Percentiles rank a stretch among this genome's conserved stretches.
These are phyloP conservation scores for Leptinotarsa tumamoca DNA, from an alignment of 2,888 invertebrate genomes.

Conservation along the genomic window DNA sequence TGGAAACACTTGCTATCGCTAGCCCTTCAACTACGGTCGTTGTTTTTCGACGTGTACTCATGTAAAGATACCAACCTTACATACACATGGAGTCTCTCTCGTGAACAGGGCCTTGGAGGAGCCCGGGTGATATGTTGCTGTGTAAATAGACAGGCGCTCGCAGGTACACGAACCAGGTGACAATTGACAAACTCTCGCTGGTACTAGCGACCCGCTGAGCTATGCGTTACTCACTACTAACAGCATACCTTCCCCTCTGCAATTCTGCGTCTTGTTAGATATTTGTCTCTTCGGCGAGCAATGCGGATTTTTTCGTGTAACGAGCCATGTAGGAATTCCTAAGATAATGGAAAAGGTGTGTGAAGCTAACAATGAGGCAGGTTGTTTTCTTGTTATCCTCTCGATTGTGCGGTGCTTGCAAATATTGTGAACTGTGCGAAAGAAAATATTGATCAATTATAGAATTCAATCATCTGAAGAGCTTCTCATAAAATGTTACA, in stretches of 20 bases:
- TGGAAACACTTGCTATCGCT: slow-evolving; percentile 21
- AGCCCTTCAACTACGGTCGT: slow-evolving; percentile 35
- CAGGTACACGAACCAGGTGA: slow-evolving; percentile 63
- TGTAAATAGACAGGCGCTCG: slow-evolving; percentile 60
- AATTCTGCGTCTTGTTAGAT: slow-evolving; percentile 61
- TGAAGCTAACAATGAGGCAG: slow-evolving; percentile 48
- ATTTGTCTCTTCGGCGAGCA: slow-evolving; percentile 61
- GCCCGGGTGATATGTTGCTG: slow-evolving; percentile 61
- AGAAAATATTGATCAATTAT: too few species aligned
- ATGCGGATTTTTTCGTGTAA: slow-evolving; percentile 58
- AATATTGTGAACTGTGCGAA: background rate
- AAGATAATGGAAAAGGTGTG: slow-evolving; percentile 65
- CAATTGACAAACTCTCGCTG: slow-evolving; percentile 66
- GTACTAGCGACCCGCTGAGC: slow-evolving; percentile 65
- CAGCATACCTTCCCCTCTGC: slow-evolving; percentile 62
- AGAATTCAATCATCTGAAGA: too few species aligned
- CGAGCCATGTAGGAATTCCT: slow-evolving; percentile 58
- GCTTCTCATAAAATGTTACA: too few species aligned
- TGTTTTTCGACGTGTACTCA: slow-evolving; percentile 41
- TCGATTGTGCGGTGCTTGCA: background rate
- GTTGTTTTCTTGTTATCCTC: slow-evolving; percentile 19
- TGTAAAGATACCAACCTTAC: slow-evolving; percentile 50
- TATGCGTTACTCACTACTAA: slow-evolving; percentile 63
- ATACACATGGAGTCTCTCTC: slow-evolving; percentile 29
- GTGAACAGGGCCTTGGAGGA: slow-evolving; percentile 1